These are phyloP conservation scores for Pararge aegeria DNA, from an alignment of 1,140 invertebrate species.

Conservation along the genomic window DNA sequence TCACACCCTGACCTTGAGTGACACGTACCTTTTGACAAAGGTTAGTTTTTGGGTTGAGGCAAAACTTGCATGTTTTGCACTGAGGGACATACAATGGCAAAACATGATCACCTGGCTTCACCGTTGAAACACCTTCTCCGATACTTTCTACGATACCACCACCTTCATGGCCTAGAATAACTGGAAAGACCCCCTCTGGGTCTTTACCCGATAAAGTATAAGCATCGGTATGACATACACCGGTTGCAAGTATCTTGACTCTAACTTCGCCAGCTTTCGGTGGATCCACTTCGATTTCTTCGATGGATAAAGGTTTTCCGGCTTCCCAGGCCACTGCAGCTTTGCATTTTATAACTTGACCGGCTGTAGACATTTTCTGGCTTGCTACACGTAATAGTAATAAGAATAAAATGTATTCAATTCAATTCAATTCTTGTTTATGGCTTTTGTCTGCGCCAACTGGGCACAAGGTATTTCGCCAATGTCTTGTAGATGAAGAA, in stretches of 20 bases:
- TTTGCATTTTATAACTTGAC: constrained; percentile 89
- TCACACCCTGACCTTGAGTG: constrained; percentile 93
- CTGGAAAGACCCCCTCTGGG: constrained; percentile 96
- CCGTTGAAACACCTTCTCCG: constrained; percentile 94
- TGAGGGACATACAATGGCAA: constrained; percentile 98
- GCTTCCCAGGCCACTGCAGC: constrained; percentile 96
- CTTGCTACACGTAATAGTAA: constrained; percentile 4
- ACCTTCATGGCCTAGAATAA: constrained; percentile 96
- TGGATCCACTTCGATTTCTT: constrained; percentile 96
- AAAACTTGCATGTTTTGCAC: constrained; percentile 98
- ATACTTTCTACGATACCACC: constrained; percentile 97
- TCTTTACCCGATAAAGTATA: constrained; percentile 96
- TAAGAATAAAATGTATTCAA: too few species aligned
- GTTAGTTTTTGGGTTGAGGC: constrained; percentile 97
- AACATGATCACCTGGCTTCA: constrained; percentile 96
- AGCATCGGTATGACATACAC: constrained; percentile 98
- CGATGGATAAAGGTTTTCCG: constrained; percentile 91
- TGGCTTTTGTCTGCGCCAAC: too few species aligned
- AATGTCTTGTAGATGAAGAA: too few species aligned
- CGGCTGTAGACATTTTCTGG: constrained; percentile 43
- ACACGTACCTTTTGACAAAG: constrained; percentile 96
- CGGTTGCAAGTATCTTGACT: constrained; percentile 90
- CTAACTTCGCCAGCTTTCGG: constrained; percentile 94
- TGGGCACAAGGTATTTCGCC: too few species aligned
- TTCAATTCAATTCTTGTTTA: too few species aligned